Evolutionary conservation across 2,888 invertebrate genomes (phyloP), one percentile per base, ranked within the genome.

Genomic region (Tinea semifulvella): DNA sequence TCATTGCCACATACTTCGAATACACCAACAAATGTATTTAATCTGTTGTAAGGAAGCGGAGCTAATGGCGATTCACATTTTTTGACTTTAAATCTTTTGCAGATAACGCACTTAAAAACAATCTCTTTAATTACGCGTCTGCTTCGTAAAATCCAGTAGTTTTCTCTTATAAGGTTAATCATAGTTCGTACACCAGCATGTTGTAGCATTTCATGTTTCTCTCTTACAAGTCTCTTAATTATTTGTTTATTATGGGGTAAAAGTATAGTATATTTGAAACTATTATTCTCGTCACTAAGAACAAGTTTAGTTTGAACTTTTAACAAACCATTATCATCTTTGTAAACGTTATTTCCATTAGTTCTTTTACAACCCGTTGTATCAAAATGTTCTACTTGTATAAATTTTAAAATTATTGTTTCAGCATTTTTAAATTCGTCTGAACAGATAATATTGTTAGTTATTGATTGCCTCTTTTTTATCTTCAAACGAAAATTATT

Each of bases 41-140:
- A 4, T 11, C 28, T 28, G 11, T 28, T 28, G n/a, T 28, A 28
- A 28, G 28, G 28, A n/a, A 28, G 28, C 4, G 28, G 28, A 4
- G 28, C 28, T 11, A 28, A 28, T n/a, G 28, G 28, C n/a, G 28
- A 28, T 28, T 28, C 28, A 11, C 28, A 28, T 28, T 28, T 28
- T 11, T 28, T 28, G 6, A 11, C 28, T 28, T 28, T 28, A 28
- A 28, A 28, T 28, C 28, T 28, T 28, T 28, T 28, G n/a, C 28
- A 28, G 4, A 28, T 28, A 28, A 28, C 11, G 11, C 28, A 28
- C n/a, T 28, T 28, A 28, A 8, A n/a, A 28, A 28, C 4, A 4
- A 28, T 11, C 28, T 28, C n/a, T 28, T 28, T 28, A 11, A 28
- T 28, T 11, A 28, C 5, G n/a, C 28, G 28, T 11, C 28, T 28